phyloP scores from a whole-genome alignment of 2,113 vertebrate genomes.

The Lutjanus erythropterus region DNA sequence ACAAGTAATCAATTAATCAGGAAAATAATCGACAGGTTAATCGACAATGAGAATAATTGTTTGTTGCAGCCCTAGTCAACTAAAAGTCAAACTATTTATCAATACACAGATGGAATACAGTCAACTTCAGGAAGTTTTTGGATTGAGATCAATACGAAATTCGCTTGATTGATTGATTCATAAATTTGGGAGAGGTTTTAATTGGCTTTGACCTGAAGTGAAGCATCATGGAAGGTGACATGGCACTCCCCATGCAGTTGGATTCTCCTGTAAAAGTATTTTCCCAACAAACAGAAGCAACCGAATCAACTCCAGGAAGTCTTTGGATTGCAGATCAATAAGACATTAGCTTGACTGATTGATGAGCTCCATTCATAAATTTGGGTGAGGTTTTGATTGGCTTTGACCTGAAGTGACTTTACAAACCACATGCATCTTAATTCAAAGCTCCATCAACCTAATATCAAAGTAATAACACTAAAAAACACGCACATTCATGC shows the following conservation, averaged over 20 bases:
- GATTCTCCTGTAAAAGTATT: too few relatives aligned
- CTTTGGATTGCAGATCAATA: conserved; percentile 30
- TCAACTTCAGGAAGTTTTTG: background rate
- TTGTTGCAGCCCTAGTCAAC: too few relatives aligned
- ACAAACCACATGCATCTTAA: background rate
- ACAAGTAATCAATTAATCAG: too few relatives aligned
- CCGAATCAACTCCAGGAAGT: background rate
- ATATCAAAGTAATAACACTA: background rate
- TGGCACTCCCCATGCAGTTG: too few relatives aligned
- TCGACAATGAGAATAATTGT: too few relatives aligned
- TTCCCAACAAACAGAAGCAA: too few relatives aligned
- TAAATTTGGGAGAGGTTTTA: conserved; percentile 8
- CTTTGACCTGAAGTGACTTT: conserved; percentile 15
- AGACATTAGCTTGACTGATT: conserved; percentile 17
- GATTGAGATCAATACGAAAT: conserved; percentile 35
- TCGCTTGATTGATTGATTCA: conserved; percentile 22
- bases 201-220: conserved; percentile 18
- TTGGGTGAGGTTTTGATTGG: background rate
- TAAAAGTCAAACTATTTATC: too few relatives aligned
- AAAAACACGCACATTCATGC: background rate
- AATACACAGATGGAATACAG: too few relatives aligned
- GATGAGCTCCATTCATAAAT: conserved; percentile 38
- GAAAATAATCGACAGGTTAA: too few relatives aligned
- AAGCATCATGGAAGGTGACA: too few relatives aligned
- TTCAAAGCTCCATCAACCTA: background rate